phyloP scores from a whole-genome alignment of 1,140 invertebrate species.

The Drosophila pectinifera region DNA sequence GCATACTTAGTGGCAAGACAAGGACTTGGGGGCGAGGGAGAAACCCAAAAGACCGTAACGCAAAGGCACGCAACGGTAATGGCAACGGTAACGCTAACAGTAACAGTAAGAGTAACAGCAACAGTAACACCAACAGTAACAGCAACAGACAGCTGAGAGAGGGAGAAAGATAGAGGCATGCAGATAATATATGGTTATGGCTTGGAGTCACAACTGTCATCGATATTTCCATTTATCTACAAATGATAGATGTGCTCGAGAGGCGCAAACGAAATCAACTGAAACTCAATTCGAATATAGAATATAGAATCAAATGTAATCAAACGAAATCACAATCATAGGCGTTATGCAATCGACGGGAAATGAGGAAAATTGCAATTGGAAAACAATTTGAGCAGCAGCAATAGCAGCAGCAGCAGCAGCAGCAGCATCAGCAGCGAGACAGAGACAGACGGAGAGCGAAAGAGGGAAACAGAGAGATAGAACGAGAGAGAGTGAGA shows the following conservation, averaged over 20 bases:
- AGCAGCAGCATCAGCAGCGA: conserved; percentile 20
- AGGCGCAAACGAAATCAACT: conserved; percentile 30
- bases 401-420: conserved; percentile 33
- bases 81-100: conserved; percentile 25
- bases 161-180: conserved; percentile 17
- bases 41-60: conserved; percentile 41
- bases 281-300: conserved; percentile 19
- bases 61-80: conserved; percentile 39
- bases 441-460: conserved; percentile 46
- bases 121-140: conserved; percentile 31
- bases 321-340: conserved; percentile 49
- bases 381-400: conserved; percentile 48
- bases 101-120: conserved; percentile 23
- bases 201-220: background rate
- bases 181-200: background rate
- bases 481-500: background rate
- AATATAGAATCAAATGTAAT: conserved; percentile 41
- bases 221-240: conserved; percentile 10
- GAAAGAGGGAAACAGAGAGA: conserved; percentile 17
- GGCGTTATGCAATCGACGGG: conserved; percentile 47
- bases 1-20: conserved; percentile 43
- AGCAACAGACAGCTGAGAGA: conserved; percentile 21
- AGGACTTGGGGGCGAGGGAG: conserved; percentile 14
- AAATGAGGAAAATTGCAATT: conserved; percentile 55
- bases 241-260: conserved; percentile 16